Percentiles rank a stretch among this genome's conserved stretches.
Conservation (phyloP, 2,797 vertebrate species). For the Holocentrus rufus region DNA sequence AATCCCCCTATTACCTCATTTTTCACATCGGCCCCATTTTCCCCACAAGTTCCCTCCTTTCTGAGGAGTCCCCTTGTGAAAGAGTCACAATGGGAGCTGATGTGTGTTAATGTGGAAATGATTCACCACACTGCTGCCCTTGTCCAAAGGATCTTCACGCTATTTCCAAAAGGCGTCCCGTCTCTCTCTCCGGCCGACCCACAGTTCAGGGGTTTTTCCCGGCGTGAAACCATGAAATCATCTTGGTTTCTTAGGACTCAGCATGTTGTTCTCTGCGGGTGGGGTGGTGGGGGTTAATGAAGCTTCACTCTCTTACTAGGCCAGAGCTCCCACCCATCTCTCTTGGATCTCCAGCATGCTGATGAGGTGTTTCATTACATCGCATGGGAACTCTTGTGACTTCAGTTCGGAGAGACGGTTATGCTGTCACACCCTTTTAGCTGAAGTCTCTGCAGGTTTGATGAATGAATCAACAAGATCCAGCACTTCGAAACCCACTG, state of each 20-base stretch:
- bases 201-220: slow-evolving; percentile 56
- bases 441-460: slow-evolving; percentile 31
- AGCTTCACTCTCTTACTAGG: slow-evolving; percentile 29
- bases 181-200: slow-evolving; percentile 21
- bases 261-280: slow-evolving; percentile 49
- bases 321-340: slow-evolving; percentile 43
- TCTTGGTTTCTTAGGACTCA: slow-evolving; percentile 43
- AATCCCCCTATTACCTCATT: slow-evolving; percentile 15
- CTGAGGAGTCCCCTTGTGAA: slow-evolving; percentile 24
- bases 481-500: slow-evolving; percentile 7
- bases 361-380: slow-evolving; percentile 65
- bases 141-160: slow-evolving; percentile 54
- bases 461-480: slow-evolving; percentile 18
- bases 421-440: slow-evolving; percentile 40
- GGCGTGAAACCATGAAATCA: slow-evolving; percentile 60
- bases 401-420: slow-evolving; percentile 26
- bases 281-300: slow-evolving; percentile 35
- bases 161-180: not conserved
- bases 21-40: not conserved
- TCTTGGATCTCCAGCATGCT: slow-evolving; percentile 34
- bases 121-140: slow-evolving; percentile 51
- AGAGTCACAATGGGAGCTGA: slow-evolving; percentile 28
- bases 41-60: slow-evolving; percentile 1
- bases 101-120: slow-evolving; percentile 52
- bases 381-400: slow-evolving; percentile 41